Base-by-base conservation (phyloP, 2,888 invertebrate species). In the Lacanobia oleracea region DNA sequence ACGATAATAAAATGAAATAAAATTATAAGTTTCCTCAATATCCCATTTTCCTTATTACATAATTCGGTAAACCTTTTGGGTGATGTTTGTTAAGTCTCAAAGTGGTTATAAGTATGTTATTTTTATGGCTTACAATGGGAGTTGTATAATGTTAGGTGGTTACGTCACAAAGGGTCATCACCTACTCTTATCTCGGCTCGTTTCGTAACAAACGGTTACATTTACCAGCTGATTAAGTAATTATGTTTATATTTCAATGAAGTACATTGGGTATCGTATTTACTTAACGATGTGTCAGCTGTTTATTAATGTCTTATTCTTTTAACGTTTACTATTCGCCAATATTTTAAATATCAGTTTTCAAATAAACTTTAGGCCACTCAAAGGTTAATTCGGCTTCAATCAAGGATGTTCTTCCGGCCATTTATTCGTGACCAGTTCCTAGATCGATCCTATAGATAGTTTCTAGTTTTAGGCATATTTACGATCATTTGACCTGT, bases 161-260 rank as follows among this genome's bases (percentile, higher is more conserved):
- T 86, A 69, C 66, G 18, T 61, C 81, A 83, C 63, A 79, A 83
- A 84, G 83, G 84, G 81, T 81, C 85, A 86, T 79, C 82, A 68
- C 78, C 79, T 83, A 79, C 69, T 75, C 61, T 63, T 67, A 78
- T 75, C 70, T 69, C 48, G 56, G n/a, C 9, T 50, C 43, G 59
- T 85, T 81, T 79, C 66, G 72, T 62, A 79, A 83, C 62, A 66
- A 66, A 75, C 72, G 68, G 51, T 74, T 64, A 67, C 37, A 75
- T 71, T 75, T 65, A 43, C 67, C 37, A 27, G 23, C 66, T 62
- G 76, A 81, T 75, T 79, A 67, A 81, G 85, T 83, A 75, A 81
- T 78, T 83, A 76, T 77, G 57, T 79, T 79, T 65, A 40, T 74
- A 70, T 72, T 81, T 76, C 40, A 61, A 66, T 68, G 59, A 23